Evolutionary conservation across 1,140 invertebrate genomes (phyloP).

Genomic region (Aplysia californica): DNA sequence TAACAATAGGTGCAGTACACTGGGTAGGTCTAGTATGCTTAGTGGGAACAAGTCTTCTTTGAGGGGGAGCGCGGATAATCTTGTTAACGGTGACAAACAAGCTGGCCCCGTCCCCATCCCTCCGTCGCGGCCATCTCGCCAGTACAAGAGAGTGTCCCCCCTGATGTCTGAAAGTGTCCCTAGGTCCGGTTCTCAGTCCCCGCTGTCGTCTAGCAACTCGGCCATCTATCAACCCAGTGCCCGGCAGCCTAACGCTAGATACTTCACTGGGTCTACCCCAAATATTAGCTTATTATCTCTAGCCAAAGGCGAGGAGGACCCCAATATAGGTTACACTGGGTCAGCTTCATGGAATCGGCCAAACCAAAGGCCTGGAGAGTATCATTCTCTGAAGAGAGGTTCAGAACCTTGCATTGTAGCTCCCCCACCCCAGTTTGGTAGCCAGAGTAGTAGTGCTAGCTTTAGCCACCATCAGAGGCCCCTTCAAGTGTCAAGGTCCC

Average conservation of each 20-base stretch:
- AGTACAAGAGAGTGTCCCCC: constrained; percentile 1
- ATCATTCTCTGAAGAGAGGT: constrained; percentile 19
- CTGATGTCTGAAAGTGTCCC: background rate
- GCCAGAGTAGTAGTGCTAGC: no score
- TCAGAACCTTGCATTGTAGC: constrained; percentile 16
- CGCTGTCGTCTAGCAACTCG: background rate
- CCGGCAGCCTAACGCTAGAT: background rate
- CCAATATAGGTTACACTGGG: background rate
- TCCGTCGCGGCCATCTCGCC: constrained; percentile 13
- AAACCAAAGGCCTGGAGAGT: constrained; percentile 12
- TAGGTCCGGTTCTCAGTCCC: constrained; percentile 4
- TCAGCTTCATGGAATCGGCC: constrained; percentile 29
- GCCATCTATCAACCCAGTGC: background rate
- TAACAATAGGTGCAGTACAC: constrained; percentile 1
- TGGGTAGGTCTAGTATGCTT: background rate
- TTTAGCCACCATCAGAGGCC: background rate
- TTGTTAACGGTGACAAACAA: background rate
- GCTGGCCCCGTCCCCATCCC: background rate
- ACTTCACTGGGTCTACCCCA: constrained; percentile 12
- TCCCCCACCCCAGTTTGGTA: constrained; percentile 18
- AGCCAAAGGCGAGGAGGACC: constrained; percentile 3
- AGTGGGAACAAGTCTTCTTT: background rate
- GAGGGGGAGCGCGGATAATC: constrained; percentile 20
- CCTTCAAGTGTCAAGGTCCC: constrained; percentile 2
- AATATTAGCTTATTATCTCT: background rate